Evolutionary conservation across 2,113 vertebrate genomes (phyloP), one percentile per base, ranked within the genome.

Genomic region (Ameiurus melas): DNA sequence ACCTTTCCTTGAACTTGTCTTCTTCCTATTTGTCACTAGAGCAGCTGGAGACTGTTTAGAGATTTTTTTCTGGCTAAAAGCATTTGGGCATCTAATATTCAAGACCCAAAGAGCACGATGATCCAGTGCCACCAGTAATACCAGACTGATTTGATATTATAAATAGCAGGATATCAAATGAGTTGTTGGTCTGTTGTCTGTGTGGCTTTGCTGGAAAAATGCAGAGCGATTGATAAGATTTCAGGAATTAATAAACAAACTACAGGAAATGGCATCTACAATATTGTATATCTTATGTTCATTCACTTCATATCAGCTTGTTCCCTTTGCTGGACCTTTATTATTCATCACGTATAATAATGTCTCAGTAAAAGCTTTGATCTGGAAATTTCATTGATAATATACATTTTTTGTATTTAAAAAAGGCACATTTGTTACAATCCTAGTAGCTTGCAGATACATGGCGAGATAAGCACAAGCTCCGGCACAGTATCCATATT

Each of bases 171-270:
- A 39, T 58, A 83, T 89, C 51, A 88, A 71, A 80, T 60, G 58
- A 68, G 70, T 43, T 47, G 62, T 10, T 55, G 39, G n/a, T 27
- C 9, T 55, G 27, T 33, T 14, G 20, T 17, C 16, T 82, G 30
- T 17, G 68, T 47, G 57, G 25, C 84, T 51, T 58, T 55, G 25
- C 30, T 82, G 36, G 70, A 30, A 77, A 64, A 77, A 64, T 1
- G 16, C 70, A 47, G 55, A 16, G 20, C 0, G 30, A 33, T 81
- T 19, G 2, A 30, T 60, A 27, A 6, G 6, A n/a, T 58, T 75
- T 75, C 84, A 75, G 70, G 43, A 86, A 66, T 78, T 51, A 79
- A 64, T 79, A 80, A 79, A 36, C 75, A 66, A 64, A 78, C 58
- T 73, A 30, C 30, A 75, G 53, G 25, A 83, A 70, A 39, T 83